Percentiles rank a stretch among this genome's conserved stretches.
Evolutionary conservation across 2,797 vertebrate genomes (phyloP).

Genomic region (Peromyscus nudipes): DNA sequence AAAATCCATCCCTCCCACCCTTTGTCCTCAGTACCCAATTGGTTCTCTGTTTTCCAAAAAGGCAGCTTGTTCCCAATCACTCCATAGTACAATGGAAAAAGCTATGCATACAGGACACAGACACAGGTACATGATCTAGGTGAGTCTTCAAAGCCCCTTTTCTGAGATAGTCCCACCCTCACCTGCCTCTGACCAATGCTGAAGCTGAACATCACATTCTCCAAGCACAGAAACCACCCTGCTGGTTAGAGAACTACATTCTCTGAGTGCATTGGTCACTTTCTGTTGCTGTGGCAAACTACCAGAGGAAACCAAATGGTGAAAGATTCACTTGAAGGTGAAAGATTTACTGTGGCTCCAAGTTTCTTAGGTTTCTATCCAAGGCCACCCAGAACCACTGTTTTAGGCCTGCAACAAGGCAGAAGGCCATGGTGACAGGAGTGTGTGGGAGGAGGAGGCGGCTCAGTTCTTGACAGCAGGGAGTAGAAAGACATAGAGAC

Average conservation of each 20-base stretch:
- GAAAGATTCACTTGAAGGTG: neutral
- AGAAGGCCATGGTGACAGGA: neutral
- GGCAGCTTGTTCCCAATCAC: neutral
- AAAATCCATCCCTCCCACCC: fast-evolving
- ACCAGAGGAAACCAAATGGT: neutral
- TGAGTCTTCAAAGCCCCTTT: neutral
- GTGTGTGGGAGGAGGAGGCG: neutral
- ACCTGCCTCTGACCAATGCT: neutral
- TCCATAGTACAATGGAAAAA: neutral
- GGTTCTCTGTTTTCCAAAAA: neutral
- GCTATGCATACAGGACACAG: too few relatives aligned
- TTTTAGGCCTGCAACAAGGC: neutral
- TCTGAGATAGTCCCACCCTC: neutral
- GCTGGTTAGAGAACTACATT: neutral
- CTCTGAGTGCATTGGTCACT: neutral
- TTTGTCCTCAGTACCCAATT: neutral
- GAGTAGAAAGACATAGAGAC: neutral
- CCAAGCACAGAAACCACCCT: neutral
- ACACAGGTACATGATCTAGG: too few relatives aligned
- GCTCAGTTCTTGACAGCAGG: neutral
- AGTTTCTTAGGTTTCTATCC: neutral
- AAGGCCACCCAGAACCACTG: neutral
- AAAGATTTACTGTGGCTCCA: neutral
- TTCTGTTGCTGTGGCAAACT: neutral
- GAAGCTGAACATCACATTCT: neutral